Evolutionary conservation across 1,140 invertebrate species (phyloP), one percentile per base, ranked within the genome.

Genomic region (Pectinophora gossypiella): DNA sequence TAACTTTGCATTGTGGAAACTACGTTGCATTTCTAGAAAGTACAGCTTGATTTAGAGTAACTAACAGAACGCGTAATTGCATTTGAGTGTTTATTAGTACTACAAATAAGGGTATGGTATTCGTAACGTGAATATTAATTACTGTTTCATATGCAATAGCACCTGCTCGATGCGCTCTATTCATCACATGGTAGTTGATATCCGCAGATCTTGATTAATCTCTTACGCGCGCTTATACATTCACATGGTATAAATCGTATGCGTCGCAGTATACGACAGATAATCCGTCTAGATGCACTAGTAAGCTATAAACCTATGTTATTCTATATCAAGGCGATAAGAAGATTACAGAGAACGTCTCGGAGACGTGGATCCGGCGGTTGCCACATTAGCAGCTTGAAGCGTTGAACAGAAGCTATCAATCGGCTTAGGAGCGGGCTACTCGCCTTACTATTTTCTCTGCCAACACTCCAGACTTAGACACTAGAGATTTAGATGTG

Each of bases 221-320:
- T 54, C 44, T 15, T 38, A 50, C 38, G 43, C 16, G 16, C 16
- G 36, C 56, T 61, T 68, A 68, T 64, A 61, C 54, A 61, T 59
- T 63, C 52, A 36, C 35, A 58, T 47, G 13, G 56, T 51, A 63
- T 44, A 40, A 40, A 15, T 40, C 36, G 13, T 27, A 12, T 40
- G n/a, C 36, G 7, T 12, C 2, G 36, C 36, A 47, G n/a, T 56
- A 64, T 53, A 62, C 57, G 55, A 43, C 56, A 54, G 64, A 58
- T 71, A 67, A 71, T 71, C 68, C 59, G 51, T 22, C 51, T 52
- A 51, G 52, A 67, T 67, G 64, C 68, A 64, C 49, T 53, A 56
- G 51, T 67, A 67, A 59, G 58, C 52, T 64, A 51, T 40, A 40
- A 40, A 40, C 36, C 36, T 59, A 54, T 61, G 56, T 56, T 64